Percentiles rank a stretch among this genome's conserved stretches.
Evolutionary conservation across 2,797 vertebrate genomes (phyloP).

Genomic region (Hydrophis major): DNA sequence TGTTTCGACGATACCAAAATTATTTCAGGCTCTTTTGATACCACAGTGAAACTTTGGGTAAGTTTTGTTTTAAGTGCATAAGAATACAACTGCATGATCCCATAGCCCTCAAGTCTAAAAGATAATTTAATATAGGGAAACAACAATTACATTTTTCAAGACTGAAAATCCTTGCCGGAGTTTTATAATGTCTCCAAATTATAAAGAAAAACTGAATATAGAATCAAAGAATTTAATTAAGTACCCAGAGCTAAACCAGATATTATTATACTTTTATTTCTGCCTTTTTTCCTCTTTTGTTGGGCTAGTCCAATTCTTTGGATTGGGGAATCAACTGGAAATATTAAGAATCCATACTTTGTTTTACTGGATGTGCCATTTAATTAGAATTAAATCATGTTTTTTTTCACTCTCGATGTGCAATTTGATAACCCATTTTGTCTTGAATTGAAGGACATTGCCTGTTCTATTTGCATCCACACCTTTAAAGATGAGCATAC

Average conservation of each 20-base stretch:
- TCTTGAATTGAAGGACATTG: slow-evolving; percentile 60
- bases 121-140: not conserved
- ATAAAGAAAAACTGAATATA: not conserved
- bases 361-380: not conserved
- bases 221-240: not conserved
- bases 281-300: not conserved
- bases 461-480: slow-evolving; percentile 40
- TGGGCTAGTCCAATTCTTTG: not conserved
- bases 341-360: not conserved
- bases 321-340: not conserved
- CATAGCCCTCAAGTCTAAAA: not conserved
- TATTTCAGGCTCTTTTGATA: slow-evolving; percentile 68
- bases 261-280: not conserved
- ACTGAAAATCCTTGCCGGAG: not conserved
- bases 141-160: not conserved
- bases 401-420: not conserved
- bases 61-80: slow-evolving; percentile 14
- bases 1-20: slow-evolving; percentile 70
- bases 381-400: not conserved
- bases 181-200: slow-evolving; percentile 12
- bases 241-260: not conserved
- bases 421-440: slow-evolving; percentile 21
- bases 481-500: slow-evolving; percentile 62
- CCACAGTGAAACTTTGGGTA: slow-evolving; percentile 70
- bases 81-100: not conserved